A percentile compares a stretch with the other conserved stretches of the same genome.
phyloP scores from a whole-genome alignment of 2,113 vertebrate species.

The Nycticryphes semicollaris region DNA sequence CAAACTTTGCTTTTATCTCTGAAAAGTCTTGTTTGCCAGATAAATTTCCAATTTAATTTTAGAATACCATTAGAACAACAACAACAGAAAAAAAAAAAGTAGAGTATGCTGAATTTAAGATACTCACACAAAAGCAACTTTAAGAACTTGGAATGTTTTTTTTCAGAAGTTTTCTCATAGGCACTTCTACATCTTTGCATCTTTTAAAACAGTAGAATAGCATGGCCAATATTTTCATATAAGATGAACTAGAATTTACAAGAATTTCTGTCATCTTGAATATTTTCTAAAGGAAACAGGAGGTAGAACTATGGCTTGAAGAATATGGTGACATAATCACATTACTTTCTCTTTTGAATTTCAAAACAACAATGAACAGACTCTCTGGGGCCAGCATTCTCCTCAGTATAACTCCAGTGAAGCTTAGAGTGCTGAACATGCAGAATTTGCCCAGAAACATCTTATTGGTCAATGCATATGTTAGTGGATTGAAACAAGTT shows the following conservation, averaged over 20 bases:
- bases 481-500: background rate
- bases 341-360: background rate
- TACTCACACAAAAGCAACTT: background rate
- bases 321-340: background rate
- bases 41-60: background rate
- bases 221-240: background rate
- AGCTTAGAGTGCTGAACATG: background rate
- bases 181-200: background rate
- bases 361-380: background rate
- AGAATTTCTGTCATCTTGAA: background rate
- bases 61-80: background rate
- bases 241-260: background rate
- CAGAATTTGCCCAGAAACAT: background rate
- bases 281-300: background rate
- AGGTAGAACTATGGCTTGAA: background rate
- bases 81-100: background rate
- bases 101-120: background rate
- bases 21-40: background rate
- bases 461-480: background rate
- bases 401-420: background rate
- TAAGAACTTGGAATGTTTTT: background rate
- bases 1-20: background rate
- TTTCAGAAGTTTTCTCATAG: background rate
- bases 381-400: background rate
- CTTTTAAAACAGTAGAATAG: background rate